Percentiles rank a stretch among this genome's conserved stretches.
Conservation (phyloP, 92 coral and sea anemone species). For the Ricordea florida region DNA sequence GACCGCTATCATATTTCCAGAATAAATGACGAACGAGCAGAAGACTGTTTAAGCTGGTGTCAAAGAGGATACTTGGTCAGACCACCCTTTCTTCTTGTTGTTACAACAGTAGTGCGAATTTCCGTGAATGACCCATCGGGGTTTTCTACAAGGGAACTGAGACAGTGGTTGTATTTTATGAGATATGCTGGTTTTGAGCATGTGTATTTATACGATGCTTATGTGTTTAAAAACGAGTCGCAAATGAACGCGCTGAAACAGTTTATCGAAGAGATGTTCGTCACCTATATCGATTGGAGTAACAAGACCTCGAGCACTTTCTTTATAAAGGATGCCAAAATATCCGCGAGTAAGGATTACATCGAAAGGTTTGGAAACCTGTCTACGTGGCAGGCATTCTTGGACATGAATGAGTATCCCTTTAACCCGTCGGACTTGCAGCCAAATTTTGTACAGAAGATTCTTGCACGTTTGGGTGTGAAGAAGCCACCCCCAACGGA, state of each 20-base stretch:
- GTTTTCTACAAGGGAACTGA: constrained; percentile 62
- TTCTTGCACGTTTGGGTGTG: too few species aligned
- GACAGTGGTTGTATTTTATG: constrained; percentile 63
- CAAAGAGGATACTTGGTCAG: too few species aligned
- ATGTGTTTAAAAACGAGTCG: constrained; percentile 55
- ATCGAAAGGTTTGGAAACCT: not conserved
- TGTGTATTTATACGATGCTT: constrained; percentile 71
- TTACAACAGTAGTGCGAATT: too few species aligned
- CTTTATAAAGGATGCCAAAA: constrained; percentile 24
- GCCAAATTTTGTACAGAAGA: too few species aligned
- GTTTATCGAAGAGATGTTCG: constrained; percentile 52
- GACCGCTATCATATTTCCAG: too few species aligned
- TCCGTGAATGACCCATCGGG: constrained; percentile 47
- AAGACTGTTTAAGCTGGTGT: too few species aligned
- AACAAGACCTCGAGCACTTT: constrained; percentile 16
- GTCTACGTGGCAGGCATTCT: constrained; percentile 10
- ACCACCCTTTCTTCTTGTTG: too few species aligned
- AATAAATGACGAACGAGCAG: too few species aligned
- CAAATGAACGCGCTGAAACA: constrained; percentile 54
- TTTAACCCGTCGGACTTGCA: constrained; percentile 9
- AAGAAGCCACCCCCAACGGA: too few species aligned
- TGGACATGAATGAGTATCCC: constrained; percentile 46
- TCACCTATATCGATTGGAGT: constrained; percentile 59
- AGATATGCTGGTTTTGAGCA: constrained; percentile 73
- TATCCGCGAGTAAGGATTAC: constrained; percentile 24